phyloP scores from a whole-genome alignment of 2,888 invertebrate species.

The Mechanitis messenoides region DNA sequence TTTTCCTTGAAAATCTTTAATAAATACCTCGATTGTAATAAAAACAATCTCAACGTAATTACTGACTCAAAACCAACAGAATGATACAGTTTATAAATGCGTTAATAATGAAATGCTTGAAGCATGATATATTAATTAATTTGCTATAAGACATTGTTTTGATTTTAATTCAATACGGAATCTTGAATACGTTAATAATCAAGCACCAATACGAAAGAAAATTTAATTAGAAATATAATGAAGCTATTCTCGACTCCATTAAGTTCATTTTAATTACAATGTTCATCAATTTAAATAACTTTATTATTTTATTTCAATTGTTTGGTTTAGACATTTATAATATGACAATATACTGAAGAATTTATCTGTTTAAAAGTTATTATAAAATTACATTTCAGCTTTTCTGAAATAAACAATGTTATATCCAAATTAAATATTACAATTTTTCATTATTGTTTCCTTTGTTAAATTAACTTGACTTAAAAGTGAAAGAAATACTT shows the following conservation, averaged over 20 bases:
- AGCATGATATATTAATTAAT: constrained; percentile 5
- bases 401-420: too few species aligned
- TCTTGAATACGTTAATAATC: constrained; percentile 5
- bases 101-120: background rate
- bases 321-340: constrained; percentile 3
- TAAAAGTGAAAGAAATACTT: too few species aligned
- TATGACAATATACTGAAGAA: background rate
- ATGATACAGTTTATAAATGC: background rate
- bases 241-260: constrained; percentile 5
- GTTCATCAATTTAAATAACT: constrained; percentile 7
- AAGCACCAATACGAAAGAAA: constrained; percentile 2
- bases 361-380: background rate
- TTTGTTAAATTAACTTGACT: too few species aligned
- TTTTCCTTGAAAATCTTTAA: background rate
- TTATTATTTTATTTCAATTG: background rate
- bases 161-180: background rate
- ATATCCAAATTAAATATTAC: too few species aligned
- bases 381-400: too few species aligned
- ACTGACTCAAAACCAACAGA: background rate
- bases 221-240: constrained; percentile 6
- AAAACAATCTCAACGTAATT: constrained; percentile 6
- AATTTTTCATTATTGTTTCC: too few species aligned
- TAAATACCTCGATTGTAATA: background rate
- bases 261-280: constrained; percentile 6
- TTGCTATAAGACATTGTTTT: constrained; percentile 4